Conservation (phyloP, 2,797 vertebrate genomes). For the Bucorvus abyssinicus region DNA sequence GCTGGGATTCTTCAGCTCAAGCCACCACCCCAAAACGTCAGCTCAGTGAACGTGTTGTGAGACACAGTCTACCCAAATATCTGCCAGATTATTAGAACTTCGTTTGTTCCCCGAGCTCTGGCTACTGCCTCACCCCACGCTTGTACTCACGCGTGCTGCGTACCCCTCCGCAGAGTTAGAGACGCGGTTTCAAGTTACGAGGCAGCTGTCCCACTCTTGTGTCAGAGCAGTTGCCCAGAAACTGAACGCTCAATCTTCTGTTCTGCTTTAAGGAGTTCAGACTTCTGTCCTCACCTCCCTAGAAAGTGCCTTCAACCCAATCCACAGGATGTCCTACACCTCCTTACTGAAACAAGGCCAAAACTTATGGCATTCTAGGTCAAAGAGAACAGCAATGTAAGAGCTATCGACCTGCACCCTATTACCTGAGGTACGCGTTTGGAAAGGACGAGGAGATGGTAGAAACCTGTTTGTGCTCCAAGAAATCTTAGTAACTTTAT, state of each 20-base stretch:
- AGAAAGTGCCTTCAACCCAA: not conserved
- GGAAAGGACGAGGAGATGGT: not conserved
- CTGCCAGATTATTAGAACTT: not conserved
- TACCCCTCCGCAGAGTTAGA: accelerated
- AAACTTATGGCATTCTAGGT: not conserved
- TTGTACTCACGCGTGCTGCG: accelerated
- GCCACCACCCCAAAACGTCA: not conserved
- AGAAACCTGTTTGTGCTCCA: not conserved
- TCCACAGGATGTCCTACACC: not conserved
- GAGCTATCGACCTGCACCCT: not conserved
- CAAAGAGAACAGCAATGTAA: not conserved
- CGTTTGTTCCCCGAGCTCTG: not conserved
- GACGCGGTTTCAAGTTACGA: not conserved
- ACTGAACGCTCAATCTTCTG: not conserved
- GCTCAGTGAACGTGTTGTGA: not conserved
- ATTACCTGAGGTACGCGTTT: not conserved
- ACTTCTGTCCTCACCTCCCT: not conserved
- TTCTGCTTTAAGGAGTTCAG: not conserved
- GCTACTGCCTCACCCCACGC: not conserved
- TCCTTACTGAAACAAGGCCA: not conserved
- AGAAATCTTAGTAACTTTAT: not conserved
- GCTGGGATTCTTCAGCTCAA: constrained; percentile 7
- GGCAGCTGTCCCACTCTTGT: not conserved
- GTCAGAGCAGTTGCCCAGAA: not conserved
- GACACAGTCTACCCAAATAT: not conserved